A percentile compares a stretch with the other conserved stretches of the same genome.
Evolutionary conservation across 2,888 invertebrate genomes (phyloP).

Genomic region (Oasisia sp.): DNA sequence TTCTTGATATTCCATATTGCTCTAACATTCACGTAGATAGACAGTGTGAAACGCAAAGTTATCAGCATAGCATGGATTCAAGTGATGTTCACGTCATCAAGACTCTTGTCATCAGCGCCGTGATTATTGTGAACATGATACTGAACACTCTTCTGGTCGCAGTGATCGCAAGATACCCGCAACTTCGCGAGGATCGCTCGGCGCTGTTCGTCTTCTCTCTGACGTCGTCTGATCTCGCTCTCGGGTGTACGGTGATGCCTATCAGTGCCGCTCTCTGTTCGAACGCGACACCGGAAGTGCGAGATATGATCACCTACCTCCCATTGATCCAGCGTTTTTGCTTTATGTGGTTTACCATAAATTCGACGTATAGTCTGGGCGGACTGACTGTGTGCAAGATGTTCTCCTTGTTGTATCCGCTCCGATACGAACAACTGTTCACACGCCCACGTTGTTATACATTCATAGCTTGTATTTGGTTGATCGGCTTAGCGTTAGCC

Average conservation of each 20-base stretch:
- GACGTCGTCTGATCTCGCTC: neutral
- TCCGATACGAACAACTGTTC: neutral
- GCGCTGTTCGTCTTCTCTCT: neutral
- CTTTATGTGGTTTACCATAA: neutral
- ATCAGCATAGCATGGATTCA: neutral
- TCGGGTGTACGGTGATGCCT: neutral
- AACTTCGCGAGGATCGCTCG: neutral
- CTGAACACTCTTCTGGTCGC: neutral
- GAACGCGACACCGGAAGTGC: neutral
- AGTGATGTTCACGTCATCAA: neutral
- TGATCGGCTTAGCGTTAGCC: neutral
- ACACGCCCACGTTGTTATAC: neutral
- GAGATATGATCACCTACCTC: neutral
- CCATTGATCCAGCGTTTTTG: neutral
- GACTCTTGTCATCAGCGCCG: neutral
- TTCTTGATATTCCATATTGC: neutral
- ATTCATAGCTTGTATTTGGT: neutral
- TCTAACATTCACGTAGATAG: neutral
- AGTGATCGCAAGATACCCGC: conserved; percentile 12
- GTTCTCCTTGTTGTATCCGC: neutral
- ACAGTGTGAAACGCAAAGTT: neutral
- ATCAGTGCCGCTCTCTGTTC: neutral
- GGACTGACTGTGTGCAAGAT: neutral
- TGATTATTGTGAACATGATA: neutral
- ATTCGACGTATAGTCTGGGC: neutral